phyloP scores from a whole-genome alignment of 2,888 invertebrate genomes.

The Drosophila multiciliata region DNA sequence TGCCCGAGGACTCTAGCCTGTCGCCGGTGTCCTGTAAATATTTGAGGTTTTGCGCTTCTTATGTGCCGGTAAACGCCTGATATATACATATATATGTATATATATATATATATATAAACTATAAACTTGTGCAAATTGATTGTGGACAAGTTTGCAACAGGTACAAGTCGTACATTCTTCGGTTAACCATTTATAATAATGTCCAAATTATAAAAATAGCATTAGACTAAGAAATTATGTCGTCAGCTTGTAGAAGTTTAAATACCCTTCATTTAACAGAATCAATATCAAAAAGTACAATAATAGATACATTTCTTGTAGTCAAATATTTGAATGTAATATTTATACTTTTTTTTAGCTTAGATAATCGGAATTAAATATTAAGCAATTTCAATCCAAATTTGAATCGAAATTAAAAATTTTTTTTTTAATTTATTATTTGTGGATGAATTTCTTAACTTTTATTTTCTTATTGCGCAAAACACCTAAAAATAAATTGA shows the following conservation, averaged over 20 bases:
- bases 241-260: background rate
- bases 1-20: slow-evolving; percentile 18
- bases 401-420: background rate
- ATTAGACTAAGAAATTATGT: background rate
- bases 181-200: slow-evolving; percentile 41
- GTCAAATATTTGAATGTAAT: background rate
- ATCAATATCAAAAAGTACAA: background rate
- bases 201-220: slow-evolving; percentile 15
- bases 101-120: background rate
- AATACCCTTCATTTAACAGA: slow-evolving; percentile 10
- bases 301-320: background rate
- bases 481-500: background rate
- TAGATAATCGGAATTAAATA: background rate
- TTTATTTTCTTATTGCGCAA: too few relatives aligned
- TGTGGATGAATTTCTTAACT: background rate
- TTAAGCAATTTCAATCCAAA: background rate
- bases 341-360: too few relatives aligned
- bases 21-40: slow-evolving; percentile 63
- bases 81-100: background rate
- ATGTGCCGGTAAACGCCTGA: slow-evolving; percentile 54
- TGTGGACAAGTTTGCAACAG: slow-evolving; percentile 48
- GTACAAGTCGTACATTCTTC: slow-evolving; percentile 19
- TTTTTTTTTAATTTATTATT: background rate
- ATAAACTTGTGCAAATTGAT: slow-evolving; percentile 27
- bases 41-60: slow-evolving; percentile 79